These are phyloP conservation scores for Parambassis ranga DNA, from an alignment of 2,797 vertebrate species.

Conservation along the genomic window DNA sequence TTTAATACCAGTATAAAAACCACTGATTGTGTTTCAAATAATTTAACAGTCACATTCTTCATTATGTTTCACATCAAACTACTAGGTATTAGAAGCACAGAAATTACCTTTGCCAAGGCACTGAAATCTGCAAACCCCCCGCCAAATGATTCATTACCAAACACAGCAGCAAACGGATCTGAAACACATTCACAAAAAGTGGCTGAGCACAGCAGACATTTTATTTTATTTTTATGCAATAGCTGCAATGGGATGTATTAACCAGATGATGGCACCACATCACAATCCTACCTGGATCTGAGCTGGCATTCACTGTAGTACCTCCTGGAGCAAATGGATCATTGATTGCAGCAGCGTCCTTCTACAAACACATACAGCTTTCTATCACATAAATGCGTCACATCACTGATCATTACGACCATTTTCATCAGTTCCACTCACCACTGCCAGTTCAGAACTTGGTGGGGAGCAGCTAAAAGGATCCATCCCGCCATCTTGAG, in stretches of 20 bases:
- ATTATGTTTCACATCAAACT: background rate
- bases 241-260: background rate
- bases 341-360: constrained; percentile 82
- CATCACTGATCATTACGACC: background rate
- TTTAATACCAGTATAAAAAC: too few relatives aligned
- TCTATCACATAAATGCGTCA: background rate
- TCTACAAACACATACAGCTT: constrained; percentile 76
- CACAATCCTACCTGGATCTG: constrained; percentile 85
- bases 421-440: constrained; percentile 41
- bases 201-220: background rate
- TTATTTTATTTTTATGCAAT: background rate
- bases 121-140: constrained; percentile 96
- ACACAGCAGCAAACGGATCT: constrained; percentile 94
- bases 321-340: constrained; percentile 98
- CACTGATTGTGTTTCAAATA: too few relatives aligned
- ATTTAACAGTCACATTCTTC: too few relatives aligned
- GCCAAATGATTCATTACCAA: constrained; percentile 92
- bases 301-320: constrained; percentile 84
- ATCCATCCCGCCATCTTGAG: constrained; percentile 65
- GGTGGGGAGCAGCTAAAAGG: constrained; percentile 71
- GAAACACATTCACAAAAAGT: constrained; percentile 60
- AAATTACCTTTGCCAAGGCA: constrained; percentile 88
- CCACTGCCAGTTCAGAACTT: constrained; percentile 63
- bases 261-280: constrained; percentile 38
- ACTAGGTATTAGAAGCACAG: background rate